phyloP scores from a whole-genome alignment of 2,888 invertebrate species.

The Limnephilus rhombicus region DNA sequence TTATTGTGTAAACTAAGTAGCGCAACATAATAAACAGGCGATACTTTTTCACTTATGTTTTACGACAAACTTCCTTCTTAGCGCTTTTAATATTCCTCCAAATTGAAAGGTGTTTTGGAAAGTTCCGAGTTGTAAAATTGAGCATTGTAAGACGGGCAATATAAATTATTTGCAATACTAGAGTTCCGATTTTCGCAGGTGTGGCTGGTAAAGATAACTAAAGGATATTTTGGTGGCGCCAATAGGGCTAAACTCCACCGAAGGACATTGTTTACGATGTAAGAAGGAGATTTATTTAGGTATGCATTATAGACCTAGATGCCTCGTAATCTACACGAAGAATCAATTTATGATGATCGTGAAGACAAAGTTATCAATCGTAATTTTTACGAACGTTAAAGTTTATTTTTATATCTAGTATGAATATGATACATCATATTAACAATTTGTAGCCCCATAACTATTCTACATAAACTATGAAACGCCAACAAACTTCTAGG shows the following conservation, averaged over 20 bases:
- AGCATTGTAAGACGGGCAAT: not conserved
- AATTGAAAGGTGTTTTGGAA: not conserved
- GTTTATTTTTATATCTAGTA: too few relatives aligned
- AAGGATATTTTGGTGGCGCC: not conserved
- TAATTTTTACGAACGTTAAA: too few relatives aligned
- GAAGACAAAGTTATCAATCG: not conserved
- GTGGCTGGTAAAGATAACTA: not conserved
- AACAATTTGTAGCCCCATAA: too few relatives aligned
- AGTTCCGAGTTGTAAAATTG: constrained; percentile 14
- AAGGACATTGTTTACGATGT: not conserved
- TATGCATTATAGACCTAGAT: not conserved
- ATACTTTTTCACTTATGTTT: not conserved
- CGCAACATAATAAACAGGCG: not conserved
- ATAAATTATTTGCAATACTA: not conserved
- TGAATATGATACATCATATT: too few relatives aligned
- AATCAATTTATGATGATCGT: not conserved
- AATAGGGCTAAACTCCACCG: not conserved
- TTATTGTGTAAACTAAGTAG: too few relatives aligned
- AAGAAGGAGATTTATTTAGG: not conserved
- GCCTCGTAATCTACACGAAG: not conserved
- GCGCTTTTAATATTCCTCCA: not conserved
- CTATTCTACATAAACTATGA: too few relatives aligned
- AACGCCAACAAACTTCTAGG: too few relatives aligned
- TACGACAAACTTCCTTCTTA: constrained; percentile 19
- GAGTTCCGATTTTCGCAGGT: not conserved